phyloP scores from a whole-genome alignment of 2,797 vertebrate species.

The Apodemus agrarius region DNA sequence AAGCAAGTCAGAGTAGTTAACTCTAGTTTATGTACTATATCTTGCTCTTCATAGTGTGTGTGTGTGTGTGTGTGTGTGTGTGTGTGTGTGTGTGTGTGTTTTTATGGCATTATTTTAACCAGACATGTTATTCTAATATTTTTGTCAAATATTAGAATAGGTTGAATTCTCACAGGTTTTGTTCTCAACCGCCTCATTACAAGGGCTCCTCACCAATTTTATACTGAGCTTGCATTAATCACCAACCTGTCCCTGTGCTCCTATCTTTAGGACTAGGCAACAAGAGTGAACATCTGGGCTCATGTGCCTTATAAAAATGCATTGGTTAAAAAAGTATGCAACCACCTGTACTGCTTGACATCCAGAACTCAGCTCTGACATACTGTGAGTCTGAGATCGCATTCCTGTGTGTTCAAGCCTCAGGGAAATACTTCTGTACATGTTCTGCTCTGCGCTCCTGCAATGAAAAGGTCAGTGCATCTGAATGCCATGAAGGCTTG shows the following conservation, averaged over 20 bases:
- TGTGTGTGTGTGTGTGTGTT: background rate
- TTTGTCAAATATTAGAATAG: background rate
- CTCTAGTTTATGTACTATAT: background rate
- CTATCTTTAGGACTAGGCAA: background rate
- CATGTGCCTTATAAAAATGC: background rate
- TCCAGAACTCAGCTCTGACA: background rate
- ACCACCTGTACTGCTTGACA: background rate
- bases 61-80: background rate
- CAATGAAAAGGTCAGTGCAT: background rate
- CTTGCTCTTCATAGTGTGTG: background rate
- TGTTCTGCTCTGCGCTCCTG: background rate
- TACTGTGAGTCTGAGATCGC: background rate
- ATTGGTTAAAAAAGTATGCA: background rate
- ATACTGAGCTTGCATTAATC: background rate
- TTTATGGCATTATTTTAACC: background rate
- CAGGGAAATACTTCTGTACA: background rate
- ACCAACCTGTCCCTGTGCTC: background rate
- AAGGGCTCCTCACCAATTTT: background rate
- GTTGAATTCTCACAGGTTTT: background rate
- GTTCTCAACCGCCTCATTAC: background rate
- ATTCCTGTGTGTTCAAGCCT: background rate
- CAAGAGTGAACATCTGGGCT: background rate
- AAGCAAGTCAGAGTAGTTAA: background rate
- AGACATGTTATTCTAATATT: background rate
- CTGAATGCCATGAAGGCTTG: background rate